Percentiles rank a stretch among this genome's conserved stretches.
phyloP scores from a whole-genome alignment of 2,797 vertebrate species.

The Scarus forsteni region DNA sequence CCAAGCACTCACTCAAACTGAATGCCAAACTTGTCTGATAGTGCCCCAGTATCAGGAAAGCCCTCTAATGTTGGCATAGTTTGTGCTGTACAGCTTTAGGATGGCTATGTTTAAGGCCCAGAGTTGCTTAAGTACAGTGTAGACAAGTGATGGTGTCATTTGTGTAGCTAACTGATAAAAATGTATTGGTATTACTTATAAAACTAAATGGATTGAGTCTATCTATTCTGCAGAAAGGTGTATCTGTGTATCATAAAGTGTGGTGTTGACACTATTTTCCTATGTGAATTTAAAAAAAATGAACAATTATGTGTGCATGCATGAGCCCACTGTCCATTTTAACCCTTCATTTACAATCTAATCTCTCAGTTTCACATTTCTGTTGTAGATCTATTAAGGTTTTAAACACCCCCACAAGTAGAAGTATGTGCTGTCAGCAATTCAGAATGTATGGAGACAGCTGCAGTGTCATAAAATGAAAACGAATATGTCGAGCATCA shows the following conservation, averaged over 20 bases:
- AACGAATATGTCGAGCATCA: slow-evolving; percentile 25
- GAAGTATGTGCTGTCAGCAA: slow-evolving; percentile 31
- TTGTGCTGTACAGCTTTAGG: slow-evolving; percentile 35
- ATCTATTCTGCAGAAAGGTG: slow-evolving; percentile 26
- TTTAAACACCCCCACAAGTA: slow-evolving; percentile 21
- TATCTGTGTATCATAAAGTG: slow-evolving; percentile 29
- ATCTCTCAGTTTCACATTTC: neutral
- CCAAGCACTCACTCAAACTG: slow-evolving; percentile 39
- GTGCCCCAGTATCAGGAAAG: slow-evolving; percentile 28
- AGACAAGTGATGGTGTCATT: slow-evolving; percentile 68
- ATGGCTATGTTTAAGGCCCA: slow-evolving; percentile 19
- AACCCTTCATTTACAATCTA: slow-evolving; percentile 22
- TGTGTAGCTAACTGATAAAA: slow-evolving; percentile 50
- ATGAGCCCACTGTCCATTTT: slow-evolving; percentile 41
- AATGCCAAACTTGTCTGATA: slow-evolving; percentile 45
- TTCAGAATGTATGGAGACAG: slow-evolving; percentile 32
- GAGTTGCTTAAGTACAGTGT: slow-evolving; percentile 55
- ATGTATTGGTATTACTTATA: slow-evolving; percentile 45
- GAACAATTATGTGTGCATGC: slow-evolving; percentile 20
- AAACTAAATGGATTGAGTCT: slow-evolving; percentile 40
- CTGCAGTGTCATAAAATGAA: slow-evolving; percentile 6
- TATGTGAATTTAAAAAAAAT: slow-evolving; percentile 14
- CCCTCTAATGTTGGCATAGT: slow-evolving; percentile 37
- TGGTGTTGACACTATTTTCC: slow-evolving; percentile 54
- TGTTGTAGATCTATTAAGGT: slow-evolving; percentile 1